Conservation (phyloP, 1,140 invertebrate species). For the Zaprionus tsacasi region DNA sequence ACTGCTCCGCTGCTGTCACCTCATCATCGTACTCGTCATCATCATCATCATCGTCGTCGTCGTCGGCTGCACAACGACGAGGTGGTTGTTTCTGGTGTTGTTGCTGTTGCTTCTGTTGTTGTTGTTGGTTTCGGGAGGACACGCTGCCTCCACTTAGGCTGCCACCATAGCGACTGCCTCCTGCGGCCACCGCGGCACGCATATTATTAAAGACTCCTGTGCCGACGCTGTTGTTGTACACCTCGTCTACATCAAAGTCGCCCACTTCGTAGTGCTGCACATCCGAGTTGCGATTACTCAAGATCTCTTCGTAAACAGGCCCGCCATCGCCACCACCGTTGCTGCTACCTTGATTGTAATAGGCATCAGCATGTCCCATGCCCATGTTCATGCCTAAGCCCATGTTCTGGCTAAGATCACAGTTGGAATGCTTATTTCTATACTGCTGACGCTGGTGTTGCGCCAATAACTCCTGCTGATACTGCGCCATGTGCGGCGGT, state of each 20-base stretch:
- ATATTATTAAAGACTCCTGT: constrained; percentile 72
- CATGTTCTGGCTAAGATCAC: constrained; percentile 78
- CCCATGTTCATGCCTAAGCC: constrained; percentile 53
- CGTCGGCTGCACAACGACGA: constrained; percentile 84
- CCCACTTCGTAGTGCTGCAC: constrained; percentile 89
- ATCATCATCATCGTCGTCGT: constrained; percentile 89
- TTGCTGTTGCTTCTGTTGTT: constrained; percentile 45
- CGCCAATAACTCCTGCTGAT: constrained; percentile 69
- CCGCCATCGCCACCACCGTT: constrained; percentile 86
- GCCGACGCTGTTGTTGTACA: constrained; percentile 74
- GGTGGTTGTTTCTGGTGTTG: constrained; percentile 51
- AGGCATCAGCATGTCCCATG: constrained; percentile 67
- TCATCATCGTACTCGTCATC: constrained; percentile 85
- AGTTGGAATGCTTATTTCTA: constrained; percentile 84
- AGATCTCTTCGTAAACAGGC: constrained; percentile 91
- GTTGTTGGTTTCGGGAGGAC: constrained; percentile 63
- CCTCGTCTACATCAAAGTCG: constrained; percentile 76
- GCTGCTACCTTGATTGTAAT: constrained; percentile 67
- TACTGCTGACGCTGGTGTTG: constrained; percentile 72
- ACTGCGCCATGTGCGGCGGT: constrained; percentile 75
- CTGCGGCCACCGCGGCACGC: constrained; percentile 65
- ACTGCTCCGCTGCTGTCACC: constrained; percentile 64
- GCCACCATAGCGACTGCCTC: constrained; percentile 69
- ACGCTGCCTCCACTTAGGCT: constrained; percentile 70
- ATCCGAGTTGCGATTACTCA: constrained; percentile 89